Evolutionary conservation across 1,140 invertebrate species (phyloP), one percentile per base, ranked within the genome.

Genomic region (Ridgeia piscesae): DNA sequence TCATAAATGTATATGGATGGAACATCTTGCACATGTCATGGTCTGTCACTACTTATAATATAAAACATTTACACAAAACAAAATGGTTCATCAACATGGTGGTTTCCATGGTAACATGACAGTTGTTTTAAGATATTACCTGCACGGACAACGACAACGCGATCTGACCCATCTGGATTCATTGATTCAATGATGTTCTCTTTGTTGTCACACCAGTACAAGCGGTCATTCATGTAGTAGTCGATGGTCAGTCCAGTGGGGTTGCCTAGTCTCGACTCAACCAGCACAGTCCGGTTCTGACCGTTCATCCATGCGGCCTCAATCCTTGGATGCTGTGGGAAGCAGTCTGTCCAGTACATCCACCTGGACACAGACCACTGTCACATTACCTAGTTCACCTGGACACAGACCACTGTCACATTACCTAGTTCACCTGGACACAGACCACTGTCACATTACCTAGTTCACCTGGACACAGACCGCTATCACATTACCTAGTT

Each of bases 161-260:
- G 96, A 92, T 98, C 97, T 0, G 97, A 97, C 0, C 99, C 99
- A 95, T 99, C 98, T 89, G 97, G 97, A 92, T 97, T 97, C 96
- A 99, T 98, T 31, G 97, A 96, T 93, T 99, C 99, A 92, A 99
- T 99, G 0, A 97, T 97, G 94, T 99, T 99, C 6, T 99, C 96
- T 95, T 99, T 99, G 0, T 97, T 97, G 95, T 99, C 99, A 0
- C 98, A 98, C 99, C 99, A 99, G 95, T 98, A 99, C 1, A 99
- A 96, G 0, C 98, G 96, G 92, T 98, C 97, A 97, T 98, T 98
- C 0, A 97, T 97, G 92, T 94, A 94, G 94, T 98, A 98, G 95
- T 99, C 99, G 35, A 99, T 97, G 0, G 98, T 97, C 0, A 99
- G 94, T 0, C 98, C 98, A 1, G 98, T 97, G 0, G 99, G 99